Conservation (phyloP, 1,140 invertebrate species). For the Penaeus indicus region DNA sequence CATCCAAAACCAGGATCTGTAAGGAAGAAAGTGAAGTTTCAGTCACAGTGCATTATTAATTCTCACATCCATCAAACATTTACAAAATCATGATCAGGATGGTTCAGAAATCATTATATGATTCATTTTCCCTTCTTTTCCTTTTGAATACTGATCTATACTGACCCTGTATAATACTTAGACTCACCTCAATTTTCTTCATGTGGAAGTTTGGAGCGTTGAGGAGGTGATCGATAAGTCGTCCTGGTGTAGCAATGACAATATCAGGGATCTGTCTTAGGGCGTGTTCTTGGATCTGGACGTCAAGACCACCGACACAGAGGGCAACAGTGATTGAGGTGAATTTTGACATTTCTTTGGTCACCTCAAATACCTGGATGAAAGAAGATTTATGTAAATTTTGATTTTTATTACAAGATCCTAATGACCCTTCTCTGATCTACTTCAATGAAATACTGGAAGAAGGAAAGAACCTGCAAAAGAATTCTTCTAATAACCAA, state of each 20-base stretch:
- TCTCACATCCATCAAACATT: neutral
- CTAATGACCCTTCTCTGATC: too few species aligned
- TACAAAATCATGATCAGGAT: too few species aligned
- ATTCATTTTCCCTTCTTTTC: neutral
- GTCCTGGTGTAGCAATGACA: conserved; percentile 97
- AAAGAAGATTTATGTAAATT: neutral
- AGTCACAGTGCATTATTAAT: too few species aligned
- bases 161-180: neutral
- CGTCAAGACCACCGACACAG: conserved; percentile 92
- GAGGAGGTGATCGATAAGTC: conserved; percentile 96
- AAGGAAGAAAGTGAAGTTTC: neutral
- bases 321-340: conserved; percentile 84
- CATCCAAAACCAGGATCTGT: conserved; percentile 84
- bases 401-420: too few species aligned
- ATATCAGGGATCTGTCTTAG: conserved; percentile 90
- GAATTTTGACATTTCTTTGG: conserved; percentile 89
- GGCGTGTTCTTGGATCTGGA: conserved; percentile 77
- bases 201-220: conserved; percentile 94
- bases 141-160: neutral
- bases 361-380: conserved; percentile 89
- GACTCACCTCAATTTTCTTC: conserved; percentile 87
- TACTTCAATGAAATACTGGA: too few species aligned
- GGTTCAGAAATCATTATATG: neutral
- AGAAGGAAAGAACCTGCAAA: too few species aligned
- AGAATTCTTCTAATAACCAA: neutral